A percentile compares a stretch with the other conserved stretches of the same genome.
These are phyloP conservation scores for Vanessa atalanta DNA, from an alignment of 1,140 invertebrate genomes.

Conservation along the genomic window DNA sequence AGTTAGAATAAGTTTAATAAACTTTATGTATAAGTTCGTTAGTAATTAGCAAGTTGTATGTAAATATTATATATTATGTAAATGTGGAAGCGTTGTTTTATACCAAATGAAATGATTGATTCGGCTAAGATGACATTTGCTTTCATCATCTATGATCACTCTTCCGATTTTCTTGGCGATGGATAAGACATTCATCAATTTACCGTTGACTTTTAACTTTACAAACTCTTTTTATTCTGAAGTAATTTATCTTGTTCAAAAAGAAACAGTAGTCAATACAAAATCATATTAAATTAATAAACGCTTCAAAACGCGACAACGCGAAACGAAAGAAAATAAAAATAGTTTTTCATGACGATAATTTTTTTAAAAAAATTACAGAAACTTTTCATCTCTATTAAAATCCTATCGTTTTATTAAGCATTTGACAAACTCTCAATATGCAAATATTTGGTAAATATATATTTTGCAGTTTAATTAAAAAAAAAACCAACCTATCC, in stretches of 20 bases:
- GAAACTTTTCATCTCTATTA: neutral
- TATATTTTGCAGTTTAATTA: too few relatives aligned
- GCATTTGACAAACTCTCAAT: neutral
- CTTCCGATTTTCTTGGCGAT: slow-evolving; percentile 12
- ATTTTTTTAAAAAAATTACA: too few relatives aligned
- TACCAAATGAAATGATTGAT: slow-evolving; percentile 45
- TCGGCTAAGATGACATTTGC: slow-evolving; percentile 26
- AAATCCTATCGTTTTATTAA: neutral
- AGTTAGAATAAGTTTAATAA: slow-evolving; percentile 10
- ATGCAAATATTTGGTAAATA: too few relatives aligned
- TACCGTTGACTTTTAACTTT: neutral
- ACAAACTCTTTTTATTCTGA: neutral
- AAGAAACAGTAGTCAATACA: neutral
- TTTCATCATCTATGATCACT: slow-evolving; percentile 29
- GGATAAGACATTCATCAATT: neutral
- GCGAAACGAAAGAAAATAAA: too few relatives aligned
- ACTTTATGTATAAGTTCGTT: slow-evolving; percentile 28
- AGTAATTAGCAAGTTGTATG: slow-evolving; percentile 23
- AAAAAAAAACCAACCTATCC: too few relatives aligned
- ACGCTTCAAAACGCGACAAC: neutral
- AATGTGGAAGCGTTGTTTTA: slow-evolving; percentile 51
- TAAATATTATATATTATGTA: slow-evolving; percentile 39
- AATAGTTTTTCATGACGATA: too few relatives aligned
- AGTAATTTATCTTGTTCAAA: neutral
- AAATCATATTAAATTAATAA: neutral